Evolutionary conservation across 2,797 vertebrate genomes (phyloP).

Genomic region (Sardinella longiceps): DNA sequence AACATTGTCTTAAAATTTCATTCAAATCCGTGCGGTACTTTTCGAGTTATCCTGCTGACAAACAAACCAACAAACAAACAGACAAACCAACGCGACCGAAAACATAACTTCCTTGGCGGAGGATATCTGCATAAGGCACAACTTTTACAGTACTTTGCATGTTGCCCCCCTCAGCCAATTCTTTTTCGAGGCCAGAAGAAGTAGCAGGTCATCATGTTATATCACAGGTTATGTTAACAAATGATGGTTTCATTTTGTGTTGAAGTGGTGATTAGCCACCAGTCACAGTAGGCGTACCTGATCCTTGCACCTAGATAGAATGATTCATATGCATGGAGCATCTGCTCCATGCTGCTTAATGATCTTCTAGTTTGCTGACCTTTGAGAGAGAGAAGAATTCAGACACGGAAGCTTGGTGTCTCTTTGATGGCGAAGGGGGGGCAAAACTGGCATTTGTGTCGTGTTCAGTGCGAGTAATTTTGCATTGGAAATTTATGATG

Average conservation of each 20-base stretch:
- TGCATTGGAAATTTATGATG: not conserved
- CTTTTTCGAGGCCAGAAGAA: not conserved
- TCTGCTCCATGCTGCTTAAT: not conserved
- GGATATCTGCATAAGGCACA: too few species aligned
- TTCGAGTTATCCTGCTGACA: too few species aligned
- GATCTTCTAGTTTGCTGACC: not conserved
- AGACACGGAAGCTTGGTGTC: not conserved
- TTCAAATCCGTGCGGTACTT: too few species aligned
- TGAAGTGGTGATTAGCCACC: conserved; percentile 4
- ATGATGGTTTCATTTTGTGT: not conserved
- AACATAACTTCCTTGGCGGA: too few species aligned
- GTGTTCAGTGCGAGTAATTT: not conserved
- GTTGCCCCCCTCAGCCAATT: not conserved
- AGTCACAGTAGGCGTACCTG: not conserved
- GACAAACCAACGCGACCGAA: too few species aligned
- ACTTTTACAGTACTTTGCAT: not conserved
- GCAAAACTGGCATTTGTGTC: not conserved
- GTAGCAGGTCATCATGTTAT: not conserved
- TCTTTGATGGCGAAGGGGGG: not conserved
- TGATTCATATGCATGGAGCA: conserved; percentile 3
- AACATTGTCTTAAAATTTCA: too few species aligned
- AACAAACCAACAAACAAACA: too few species aligned
- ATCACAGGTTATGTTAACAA: not conserved
- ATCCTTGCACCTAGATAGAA: not conserved
- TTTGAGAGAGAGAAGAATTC: conserved; percentile 4